Conservation (phyloP, 2,888 invertebrate genomes). For the Corbicula japonica region DNA sequence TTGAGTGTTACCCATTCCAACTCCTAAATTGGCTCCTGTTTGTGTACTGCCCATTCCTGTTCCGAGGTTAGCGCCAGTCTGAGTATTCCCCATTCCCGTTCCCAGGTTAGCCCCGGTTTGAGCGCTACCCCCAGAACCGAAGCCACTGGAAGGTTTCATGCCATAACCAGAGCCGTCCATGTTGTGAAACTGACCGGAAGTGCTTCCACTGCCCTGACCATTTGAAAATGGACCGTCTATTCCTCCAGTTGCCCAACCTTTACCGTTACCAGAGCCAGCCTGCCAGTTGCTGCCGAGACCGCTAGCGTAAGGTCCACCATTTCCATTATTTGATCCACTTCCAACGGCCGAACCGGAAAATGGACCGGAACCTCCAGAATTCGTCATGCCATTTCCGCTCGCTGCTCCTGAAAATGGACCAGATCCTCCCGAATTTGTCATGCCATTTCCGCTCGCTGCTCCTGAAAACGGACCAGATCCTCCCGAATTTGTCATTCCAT, state of each 20-base stretch:
- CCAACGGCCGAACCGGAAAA: conserved; percentile 8
- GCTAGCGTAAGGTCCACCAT: conserved; percentile 45
- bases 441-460: conserved; percentile 1
- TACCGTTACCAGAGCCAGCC: conserved; percentile 45
- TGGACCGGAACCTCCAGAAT: conserved; percentile 13
- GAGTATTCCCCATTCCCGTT: neutral
- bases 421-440: neutral
- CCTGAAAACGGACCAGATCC: conserved; percentile 3
- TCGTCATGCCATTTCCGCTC: neutral
- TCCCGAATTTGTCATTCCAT: neutral
- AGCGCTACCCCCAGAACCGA: neutral
- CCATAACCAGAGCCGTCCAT: conserved; percentile 39
- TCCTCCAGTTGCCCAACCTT: conserved; percentile 47
- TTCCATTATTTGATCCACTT: conserved; percentile 15
- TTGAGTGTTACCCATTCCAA: conserved; percentile 18
- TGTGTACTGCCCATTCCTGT: conserved; percentile 22
- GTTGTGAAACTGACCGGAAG: conserved; percentile 44
- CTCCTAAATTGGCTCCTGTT: conserved; percentile 24
- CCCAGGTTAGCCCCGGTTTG: conserved; percentile 3
- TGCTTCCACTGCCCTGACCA: conserved; percentile 51
- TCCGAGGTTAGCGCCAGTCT: neutral
- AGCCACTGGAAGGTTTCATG: conserved; percentile 24
- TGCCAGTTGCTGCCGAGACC: conserved; percentile 40
- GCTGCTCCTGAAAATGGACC: conserved; percentile 5
- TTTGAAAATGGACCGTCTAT: conserved; percentile 43